Base-by-base conservation (phyloP, 2,888 invertebrate species). In the Hemicrepidius hirtus region DNA sequence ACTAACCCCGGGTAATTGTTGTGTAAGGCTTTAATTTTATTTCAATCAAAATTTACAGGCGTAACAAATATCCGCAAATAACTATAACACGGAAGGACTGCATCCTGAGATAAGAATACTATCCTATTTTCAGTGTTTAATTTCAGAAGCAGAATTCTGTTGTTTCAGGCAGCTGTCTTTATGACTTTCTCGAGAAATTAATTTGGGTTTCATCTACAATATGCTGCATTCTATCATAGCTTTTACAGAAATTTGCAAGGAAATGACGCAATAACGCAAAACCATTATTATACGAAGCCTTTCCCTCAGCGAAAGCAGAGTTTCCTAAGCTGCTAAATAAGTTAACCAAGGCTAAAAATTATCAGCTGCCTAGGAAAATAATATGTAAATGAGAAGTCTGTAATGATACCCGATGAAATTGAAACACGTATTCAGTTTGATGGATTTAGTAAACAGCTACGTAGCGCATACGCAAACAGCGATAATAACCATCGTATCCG, bases 161-260 rank as follows among this genome's bases (percentile, higher is more conserved):
- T 55, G 55, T 32, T 55, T 35, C 55, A 28, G 35, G 55, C 55
- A 55, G 55, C 28, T 55, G 32, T 55, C 53, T 55, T 55, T 55
- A 55, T 55, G 28, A 35, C 28, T n/a, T 12, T 10, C 55, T 13
- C 32, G 28, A 55, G 55, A 28, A 57, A 37, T 57, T 57, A 57
- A 57, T 57, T 55, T 55, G 35, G 55, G 32, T 35, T 55, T 35
- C 35, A 35, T 55, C 55, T 57, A 57, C 20, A 57, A 57, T 57
- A 37, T 57, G 50, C 20, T 50, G 57, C 57, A 57, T 35, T 57
- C 57, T 37, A 57, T 57, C 32, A 55, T 55, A 57, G 57, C 37
- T 37, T 57, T 37, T 57, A 21, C 57, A 57, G 57, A 57, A 18
- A 57, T 57, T 57, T 57, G 37, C 20, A 37, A 57, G 57, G 57